phyloP scores from a whole-genome alignment of 2,113 vertebrate genomes.

The Oncorhynchus masou region DNA sequence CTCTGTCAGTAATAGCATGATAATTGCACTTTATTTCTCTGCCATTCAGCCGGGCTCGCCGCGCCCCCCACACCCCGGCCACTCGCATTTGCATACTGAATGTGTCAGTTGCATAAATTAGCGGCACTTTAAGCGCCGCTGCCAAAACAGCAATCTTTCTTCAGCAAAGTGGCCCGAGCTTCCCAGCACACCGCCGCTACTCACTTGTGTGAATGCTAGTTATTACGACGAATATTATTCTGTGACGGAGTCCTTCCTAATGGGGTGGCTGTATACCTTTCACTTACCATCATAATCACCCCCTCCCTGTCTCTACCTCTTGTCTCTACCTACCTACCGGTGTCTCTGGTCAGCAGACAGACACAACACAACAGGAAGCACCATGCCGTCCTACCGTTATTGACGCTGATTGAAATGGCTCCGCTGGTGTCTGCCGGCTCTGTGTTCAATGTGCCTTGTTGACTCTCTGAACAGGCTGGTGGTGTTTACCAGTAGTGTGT shows the following conservation, averaged over 20 bases:
- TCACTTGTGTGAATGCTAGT: slow-evolving; percentile 68
- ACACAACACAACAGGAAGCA: not conserved
- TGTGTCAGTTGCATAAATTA: slow-evolving; percentile 82
- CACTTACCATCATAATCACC: slow-evolving; percentile 72
- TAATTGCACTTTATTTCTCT: slow-evolving; percentile 83
- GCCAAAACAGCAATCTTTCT: slow-evolving; percentile 80
- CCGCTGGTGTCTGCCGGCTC: too few relatives aligned
- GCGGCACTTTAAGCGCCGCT: slow-evolving; percentile 62
- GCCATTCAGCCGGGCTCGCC: slow-evolving; percentile 71
- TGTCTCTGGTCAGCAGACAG: slow-evolving; percentile 7
- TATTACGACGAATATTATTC: slow-evolving; percentile 79
- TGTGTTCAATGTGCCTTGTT: too few relatives aligned
- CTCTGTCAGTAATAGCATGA: slow-evolving; percentile 77
- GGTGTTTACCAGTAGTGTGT: too few relatives aligned
- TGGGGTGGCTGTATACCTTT: slow-evolving; percentile 75
- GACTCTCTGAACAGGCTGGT: too few relatives aligned
- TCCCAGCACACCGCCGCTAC: slow-evolving; percentile 10
- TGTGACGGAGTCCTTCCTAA: slow-evolving; percentile 73
- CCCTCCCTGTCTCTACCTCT: slow-evolving; percentile 28
- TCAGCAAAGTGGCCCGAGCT: slow-evolving; percentile 62
- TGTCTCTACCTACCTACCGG: slow-evolving; percentile 39
- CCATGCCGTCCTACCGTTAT: slow-evolving; percentile 32
- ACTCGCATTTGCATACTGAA: slow-evolving; percentile 80
- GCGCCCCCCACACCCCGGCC: slow-evolving; percentile 59
- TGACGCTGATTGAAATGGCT: slow-evolving; percentile 57